Conservation (phyloP, 2,888 invertebrate species). For the Agrotis puta region DNA sequence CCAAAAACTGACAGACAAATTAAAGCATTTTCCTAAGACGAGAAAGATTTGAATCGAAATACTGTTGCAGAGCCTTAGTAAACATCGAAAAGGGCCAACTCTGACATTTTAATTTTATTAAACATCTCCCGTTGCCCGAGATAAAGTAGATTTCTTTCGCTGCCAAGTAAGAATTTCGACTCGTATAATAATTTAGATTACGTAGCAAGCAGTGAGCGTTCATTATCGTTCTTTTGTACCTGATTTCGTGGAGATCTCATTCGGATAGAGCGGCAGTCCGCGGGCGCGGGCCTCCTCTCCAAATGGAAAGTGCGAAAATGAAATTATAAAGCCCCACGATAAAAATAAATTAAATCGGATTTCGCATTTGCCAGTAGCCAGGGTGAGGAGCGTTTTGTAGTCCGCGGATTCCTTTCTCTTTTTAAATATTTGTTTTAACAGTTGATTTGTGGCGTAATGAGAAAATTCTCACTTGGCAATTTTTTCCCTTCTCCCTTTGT, state of each 20-base stretch:
- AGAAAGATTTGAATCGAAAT: conserved; percentile 84
- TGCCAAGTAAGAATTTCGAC: conserved; percentile 89
- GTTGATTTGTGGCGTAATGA: conserved; percentile 90
- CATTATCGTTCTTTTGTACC: conserved; percentile 91
- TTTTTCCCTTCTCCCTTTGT: conserved; percentile 77
- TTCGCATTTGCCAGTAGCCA: conserved; percentile 89
- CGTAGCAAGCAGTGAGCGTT: conserved; percentile 90
- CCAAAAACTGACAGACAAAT: conserved; percentile 68
- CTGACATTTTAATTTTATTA: conserved; percentile 90
- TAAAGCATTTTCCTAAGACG: conserved; percentile 74
- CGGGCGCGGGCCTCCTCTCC: conserved; percentile 87
- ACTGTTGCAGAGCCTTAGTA: conserved; percentile 81
- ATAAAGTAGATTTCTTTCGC: conserved; percentile 90
- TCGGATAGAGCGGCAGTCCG: conserved; percentile 90
- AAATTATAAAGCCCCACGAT: conserved; percentile 91
- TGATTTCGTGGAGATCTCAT: conserved; percentile 91
- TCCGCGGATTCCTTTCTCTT: conserved; percentile 88
- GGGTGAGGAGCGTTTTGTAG: conserved; percentile 88
- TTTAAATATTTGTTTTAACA: conserved; percentile 90
- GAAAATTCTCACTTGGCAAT: conserved; percentile 87
- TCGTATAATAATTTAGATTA: conserved; percentile 91
- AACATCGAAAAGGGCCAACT: conserved; percentile 83
- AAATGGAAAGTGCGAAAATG: conserved; percentile 91
- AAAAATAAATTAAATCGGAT: conserved; percentile 92
- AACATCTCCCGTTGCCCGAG: conserved; percentile 86